Base-by-base conservation (phyloP, 35 echinoderm and acorn worm species). In the Ptychodera flava region DNA sequence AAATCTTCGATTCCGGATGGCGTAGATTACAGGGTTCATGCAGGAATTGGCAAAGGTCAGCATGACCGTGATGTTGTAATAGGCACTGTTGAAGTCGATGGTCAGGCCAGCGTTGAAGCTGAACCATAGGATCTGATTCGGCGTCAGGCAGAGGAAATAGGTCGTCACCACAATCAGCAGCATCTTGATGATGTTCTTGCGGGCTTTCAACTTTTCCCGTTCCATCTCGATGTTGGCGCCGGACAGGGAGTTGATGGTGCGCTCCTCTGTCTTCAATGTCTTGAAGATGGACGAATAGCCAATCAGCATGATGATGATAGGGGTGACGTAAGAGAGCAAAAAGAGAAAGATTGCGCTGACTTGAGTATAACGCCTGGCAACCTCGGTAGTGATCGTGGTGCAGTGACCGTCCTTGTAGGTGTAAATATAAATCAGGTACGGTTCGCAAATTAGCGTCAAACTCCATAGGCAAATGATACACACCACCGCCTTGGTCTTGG, bases 21-120 rank as follows among this genome's bases (percentile, higher is more conserved):
- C 96, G 31, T 99, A 99, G n/a, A 99, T 99, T 76, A 99, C 85
- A 1, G 96, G 96, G 82, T 98, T 94, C 90, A 94, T 94, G 77
- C 92, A 94, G 28, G 86, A 86, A 77, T 98, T 94, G 53, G 92
- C 93, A 76, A 94, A 98, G n/a, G 95, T 92, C 33, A 94, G 86
- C 32, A 98, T 36, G 22, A 98, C 91, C 34, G 89, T 92, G 31
- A 87, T 79, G 78, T 94, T 92, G 78, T 99, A 99, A 77, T 92
- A 92, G 85, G 83, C 87, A 37, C 79, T 84, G 34, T 81, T 79
- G 64, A 99, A 94, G 80, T 99, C 90, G 16, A 94, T 78, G 33
- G 92, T 86, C 81, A 80, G 86, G 14, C 93, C 96, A 1, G 89
- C 88, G 53, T 94, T 99, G 85, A 94, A 94, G 10, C 90, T 88